phyloP scores from a whole-genome alignment of 2,797 vertebrate species.

The Gymnodraco acuticeps region DNA sequence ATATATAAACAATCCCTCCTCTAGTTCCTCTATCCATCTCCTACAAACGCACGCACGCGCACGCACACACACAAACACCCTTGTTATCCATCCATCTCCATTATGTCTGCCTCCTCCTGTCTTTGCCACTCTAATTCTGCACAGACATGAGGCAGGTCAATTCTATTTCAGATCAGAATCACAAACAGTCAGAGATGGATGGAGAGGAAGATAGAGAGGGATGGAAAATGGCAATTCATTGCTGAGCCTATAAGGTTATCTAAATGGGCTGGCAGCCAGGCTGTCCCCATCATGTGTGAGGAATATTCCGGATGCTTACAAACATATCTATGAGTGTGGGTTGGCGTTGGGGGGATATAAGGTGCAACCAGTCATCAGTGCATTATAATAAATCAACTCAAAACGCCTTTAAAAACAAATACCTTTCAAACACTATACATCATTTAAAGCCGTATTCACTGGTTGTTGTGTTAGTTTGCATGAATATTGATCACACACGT shows the following conservation, averaged over 20 bases:
- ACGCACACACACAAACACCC: neutral
- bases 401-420: neutral
- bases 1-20: neutral
- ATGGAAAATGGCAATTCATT: conserved; percentile 70
- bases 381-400: conserved; percentile 4
- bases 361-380: neutral
- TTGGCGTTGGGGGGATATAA: neutral
- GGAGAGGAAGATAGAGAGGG: conserved; percentile 44
- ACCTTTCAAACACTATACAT: neutral
- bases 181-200: conserved; percentile 63
- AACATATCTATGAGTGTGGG: conserved; percentile 11
- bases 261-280: conserved; percentile 58
- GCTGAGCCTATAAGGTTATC: conserved; percentile 64
- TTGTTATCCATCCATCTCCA: conserved; percentile 37
- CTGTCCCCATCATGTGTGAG: conserved; percentile 45
- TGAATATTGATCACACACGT: neutral
- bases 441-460: neutral
- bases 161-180: conserved; percentile 67
- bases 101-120: conserved; percentile 41
- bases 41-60: too few species aligned
- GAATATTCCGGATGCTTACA: conserved; percentile 40
- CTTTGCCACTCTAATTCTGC: conserved; percentile 54
- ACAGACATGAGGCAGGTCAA: conserved; percentile 63
- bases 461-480: neutral
- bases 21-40: neutral